Evolutionary conservation across 2,888 invertebrate species (phyloP).

Genomic region (Drosophila rubida): DNA sequence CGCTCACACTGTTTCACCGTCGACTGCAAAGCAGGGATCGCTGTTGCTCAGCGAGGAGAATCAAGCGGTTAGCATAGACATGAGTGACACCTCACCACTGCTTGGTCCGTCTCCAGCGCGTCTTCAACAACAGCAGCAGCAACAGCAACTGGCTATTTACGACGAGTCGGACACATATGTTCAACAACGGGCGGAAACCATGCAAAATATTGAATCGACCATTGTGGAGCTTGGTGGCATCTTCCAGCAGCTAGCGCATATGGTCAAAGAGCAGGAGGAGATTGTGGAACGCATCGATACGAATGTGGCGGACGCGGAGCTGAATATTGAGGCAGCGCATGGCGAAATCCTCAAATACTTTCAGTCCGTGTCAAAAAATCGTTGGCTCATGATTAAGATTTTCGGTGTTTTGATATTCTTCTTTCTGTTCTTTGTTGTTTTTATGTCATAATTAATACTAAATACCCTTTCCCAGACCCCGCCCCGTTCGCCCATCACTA

Average conservation of each 20-base stretch:
- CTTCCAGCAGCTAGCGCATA: slow-evolving; percentile 97
- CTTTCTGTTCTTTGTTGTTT: slow-evolving; percentile 99
- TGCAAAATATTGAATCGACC: slow-evolving; percentile 99
- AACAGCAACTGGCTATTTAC: slow-evolving; percentile 90
- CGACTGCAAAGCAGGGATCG: slow-evolving; percentile 85
- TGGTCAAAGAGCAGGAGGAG: slow-evolving; percentile 95
- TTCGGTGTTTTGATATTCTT: slow-evolving; percentile 99
- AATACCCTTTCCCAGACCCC: slow-evolving; percentile 14
- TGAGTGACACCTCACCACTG: slow-evolving; percentile 85
- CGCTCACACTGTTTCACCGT: slow-evolving; percentile 87
- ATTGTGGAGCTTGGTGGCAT: slow-evolving; percentile 99
- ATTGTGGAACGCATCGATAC: slow-evolving; percentile 98
- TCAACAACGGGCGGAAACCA: slow-evolving; percentile 97
- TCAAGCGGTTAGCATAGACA: slow-evolving; percentile 93
- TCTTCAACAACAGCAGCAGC: slow-evolving; percentile 86
- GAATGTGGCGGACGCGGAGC: slow-evolving; percentile 96
- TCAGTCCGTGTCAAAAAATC: slow-evolving; percentile 97
- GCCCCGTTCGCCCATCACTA: slow-evolving; percentile 5
- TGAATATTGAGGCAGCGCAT: slow-evolving; percentile 99
- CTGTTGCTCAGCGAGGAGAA: slow-evolving; percentile 86
- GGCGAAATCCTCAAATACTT: slow-evolving; percentile 99
- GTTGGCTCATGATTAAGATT: slow-evolving; percentile 99
- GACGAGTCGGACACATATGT: slow-evolving; percentile 96
- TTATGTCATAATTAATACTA: slow-evolving; percentile 92
- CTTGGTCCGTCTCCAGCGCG: slow-evolving; percentile 83